Evolutionary conservation across 2,797 vertebrate species (phyloP).

Genomic region (Scomberomorus guttatus): DNA sequence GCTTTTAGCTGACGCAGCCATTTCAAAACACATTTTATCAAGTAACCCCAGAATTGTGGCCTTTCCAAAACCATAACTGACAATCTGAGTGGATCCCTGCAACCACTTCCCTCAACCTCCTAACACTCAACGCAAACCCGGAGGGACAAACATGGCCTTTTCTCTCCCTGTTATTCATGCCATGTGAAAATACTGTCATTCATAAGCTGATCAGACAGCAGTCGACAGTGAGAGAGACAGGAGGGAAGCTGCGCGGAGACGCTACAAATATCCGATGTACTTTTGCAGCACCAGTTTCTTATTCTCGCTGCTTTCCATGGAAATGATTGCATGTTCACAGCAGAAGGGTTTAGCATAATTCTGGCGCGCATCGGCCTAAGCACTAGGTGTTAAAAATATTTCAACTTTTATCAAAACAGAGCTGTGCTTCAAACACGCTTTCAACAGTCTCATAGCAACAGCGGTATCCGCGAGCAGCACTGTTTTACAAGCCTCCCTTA

Average conservation of each 20-base stretch:
- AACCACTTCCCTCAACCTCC: constrained; percentile 12
- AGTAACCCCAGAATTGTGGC: constrained; percentile 1
- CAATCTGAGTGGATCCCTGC: neutral
- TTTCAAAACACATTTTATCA: constrained; percentile 23
- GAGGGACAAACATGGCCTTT: constrained; percentile 39
- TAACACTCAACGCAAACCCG: constrained; percentile 35
- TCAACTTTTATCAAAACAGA: constrained; percentile 61
- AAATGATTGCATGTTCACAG: constrained; percentile 21
- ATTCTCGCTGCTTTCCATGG: constrained; percentile 21
- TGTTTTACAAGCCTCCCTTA: constrained; percentile 56
- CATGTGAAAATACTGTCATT: constrained; percentile 26
- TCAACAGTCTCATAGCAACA: constrained; percentile 79
- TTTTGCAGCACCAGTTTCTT: constrained; percentile 11
- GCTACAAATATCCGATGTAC: neutral
- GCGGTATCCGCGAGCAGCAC: constrained; percentile 50
- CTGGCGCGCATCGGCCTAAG: constrained; percentile 13
- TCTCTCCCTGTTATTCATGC: constrained; percentile 41
- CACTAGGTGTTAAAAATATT: constrained; percentile 67
- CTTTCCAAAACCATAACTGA: constrained; percentile 32
- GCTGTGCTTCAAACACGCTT: constrained; percentile 56
- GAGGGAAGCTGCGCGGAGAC: constrained; percentile 24
- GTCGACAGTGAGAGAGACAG: constrained; percentile 23
- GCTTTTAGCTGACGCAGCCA: neutral
- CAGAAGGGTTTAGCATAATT: constrained; percentile 55
- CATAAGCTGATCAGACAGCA: constrained; percentile 41